These are phyloP conservation scores for Onthophagus sagittarius DNA, from an alignment of 2,888 invertebrate genomes.

Conservation along the genomic window DNA sequence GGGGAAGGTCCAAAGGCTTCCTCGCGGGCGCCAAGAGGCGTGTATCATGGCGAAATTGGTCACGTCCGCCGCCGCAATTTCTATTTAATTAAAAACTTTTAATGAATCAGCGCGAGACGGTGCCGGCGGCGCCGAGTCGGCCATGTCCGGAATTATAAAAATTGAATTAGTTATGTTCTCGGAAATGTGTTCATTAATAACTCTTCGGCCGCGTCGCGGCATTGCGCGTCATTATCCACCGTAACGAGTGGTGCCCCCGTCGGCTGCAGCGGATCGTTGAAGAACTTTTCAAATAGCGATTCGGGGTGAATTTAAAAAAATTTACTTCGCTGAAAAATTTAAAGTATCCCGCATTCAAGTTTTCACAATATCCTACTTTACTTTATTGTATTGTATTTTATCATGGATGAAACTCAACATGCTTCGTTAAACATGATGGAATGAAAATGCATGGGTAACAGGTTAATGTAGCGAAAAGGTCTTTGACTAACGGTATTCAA, in stretches of 20 bases:
- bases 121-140: slow-evolving; percentile 30
- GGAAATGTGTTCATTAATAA: slow-evolving; percentile 11
- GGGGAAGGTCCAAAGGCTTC: not conserved
- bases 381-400: too few species aligned
- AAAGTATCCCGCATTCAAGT: not conserved
- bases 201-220: not conserved
- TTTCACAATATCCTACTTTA: too few species aligned
- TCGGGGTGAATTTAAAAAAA: not conserved
- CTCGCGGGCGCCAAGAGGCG: not conserved
- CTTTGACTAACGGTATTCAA: too few species aligned
- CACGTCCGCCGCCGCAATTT: slow-evolving; percentile 28
- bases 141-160: slow-evolving; percentile 35
- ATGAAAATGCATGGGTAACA: too few species aligned
- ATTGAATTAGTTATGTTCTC: slow-evolving; percentile 12
- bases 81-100: slow-evolving; percentile 42
- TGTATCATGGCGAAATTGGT: slow-evolving; percentile 14
- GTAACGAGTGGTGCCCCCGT: not conserved
- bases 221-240: not conserved
- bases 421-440: too few species aligned
- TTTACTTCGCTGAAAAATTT: not conserved
- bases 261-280: not conserved
- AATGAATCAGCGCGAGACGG: slow-evolving; percentile 39
- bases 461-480: too few species aligned
- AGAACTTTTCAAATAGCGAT: not conserved
- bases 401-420: too few species aligned